Base-by-base conservation (phyloP, 2,888 invertebrate genomes). In the Sinelater perroti region DNA sequence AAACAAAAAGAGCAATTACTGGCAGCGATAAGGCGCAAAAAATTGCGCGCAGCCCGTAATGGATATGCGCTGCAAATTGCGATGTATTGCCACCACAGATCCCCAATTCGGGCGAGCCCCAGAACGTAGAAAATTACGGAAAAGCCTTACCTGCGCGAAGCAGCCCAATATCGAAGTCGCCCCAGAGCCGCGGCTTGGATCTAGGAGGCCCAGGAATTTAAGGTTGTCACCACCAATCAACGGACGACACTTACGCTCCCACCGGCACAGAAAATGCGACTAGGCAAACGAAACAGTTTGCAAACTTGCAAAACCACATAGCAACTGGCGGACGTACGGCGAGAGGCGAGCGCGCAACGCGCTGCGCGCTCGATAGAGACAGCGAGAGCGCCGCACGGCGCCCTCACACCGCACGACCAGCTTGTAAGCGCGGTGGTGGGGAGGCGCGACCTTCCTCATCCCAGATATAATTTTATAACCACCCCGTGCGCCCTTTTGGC, bases 401-500 rank as follows among this genome's bases (percentile, higher is more conserved):
- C 28, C 21, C 13, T 53, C 56, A 24, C 31, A 51, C 57, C 61
- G 57, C 61, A 56, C 56, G 61, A 57, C 60, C 57, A 65, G 60
- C 61, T 60, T 60, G 61, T 55, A 58, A 46, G 57, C 57, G 38
- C 6, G 13, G 56, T 56, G 49, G 65, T 63, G 65, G 65, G 63
- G 61, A 57, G 49, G 33, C 53, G 53, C 59, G 64, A 63, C 64
- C 66, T 64, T 64, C 65, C 58, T 54, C 46, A 56, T 54, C 42
- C 55, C 42, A 56, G 57, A 57, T 61, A 51, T 55, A 51, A 61
- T 50, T 58, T 57, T 60, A 58, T 51, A 63, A 59, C 42, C 51
- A 50, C 57, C 61, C 54, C 42, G 11, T 24, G 26, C 17, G 24
- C 30, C 31, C 38, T 57, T 46, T 17, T 54, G 21, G 28, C 36